Base-by-base conservation (phyloP, 2,797 vertebrate genomes). In the Morelia viridis region DNA sequence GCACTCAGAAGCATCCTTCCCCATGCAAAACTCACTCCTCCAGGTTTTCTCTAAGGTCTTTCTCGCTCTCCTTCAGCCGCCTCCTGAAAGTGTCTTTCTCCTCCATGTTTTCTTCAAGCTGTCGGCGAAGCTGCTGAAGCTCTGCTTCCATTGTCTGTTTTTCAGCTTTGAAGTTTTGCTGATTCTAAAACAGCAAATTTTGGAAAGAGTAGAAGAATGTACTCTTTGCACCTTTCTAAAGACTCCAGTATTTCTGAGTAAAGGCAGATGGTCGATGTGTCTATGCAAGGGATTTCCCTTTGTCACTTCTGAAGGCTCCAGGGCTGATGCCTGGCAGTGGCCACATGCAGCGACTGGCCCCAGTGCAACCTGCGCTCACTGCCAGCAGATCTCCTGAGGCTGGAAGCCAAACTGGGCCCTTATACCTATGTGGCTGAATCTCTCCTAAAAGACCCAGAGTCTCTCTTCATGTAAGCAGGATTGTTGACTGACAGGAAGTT, bases 21-120 rank as follows among this genome's bases (percentile, higher is more conserved):
- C 90, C 13, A 1, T 7, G 5, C 31, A 61, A 87, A 94, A 98
- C 98, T 98, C 96, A 99, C 99, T 99, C 99, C 90, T 99, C 99
- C 28, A 99, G 96, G 90, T 98, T 98, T 91, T 96, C 97, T 93
- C 98, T 97, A 85, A 99, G 98, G 64, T 99, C 98, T 1, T 94
- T 97, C 96, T 99, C 99, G 0, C 97, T 98, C 94, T 98, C 98
- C 88, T 97, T 94, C 19, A 99, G 97, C 88, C 98, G 98, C 87
- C 97, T 97, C 95, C 96, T 97, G 90, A 99, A 97, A 57, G 80
- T 76, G 19, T 97, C 96, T 89, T 97, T 98, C 96, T 99, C 98
- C 2, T 98, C 95, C 89, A 94, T 53, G 87, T 97, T 97, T 87
- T 94, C 89, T 92, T 98, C 97, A 26, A 98, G 97, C 89, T 97